A percentile compares a stretch with the other conserved stretches of the same genome.
Evolutionary conservation across 30 jellyfish, hydroid and myxozoan genomes (phyloP).

Genomic region (Hydractinia symbiolongicarpus): DNA sequence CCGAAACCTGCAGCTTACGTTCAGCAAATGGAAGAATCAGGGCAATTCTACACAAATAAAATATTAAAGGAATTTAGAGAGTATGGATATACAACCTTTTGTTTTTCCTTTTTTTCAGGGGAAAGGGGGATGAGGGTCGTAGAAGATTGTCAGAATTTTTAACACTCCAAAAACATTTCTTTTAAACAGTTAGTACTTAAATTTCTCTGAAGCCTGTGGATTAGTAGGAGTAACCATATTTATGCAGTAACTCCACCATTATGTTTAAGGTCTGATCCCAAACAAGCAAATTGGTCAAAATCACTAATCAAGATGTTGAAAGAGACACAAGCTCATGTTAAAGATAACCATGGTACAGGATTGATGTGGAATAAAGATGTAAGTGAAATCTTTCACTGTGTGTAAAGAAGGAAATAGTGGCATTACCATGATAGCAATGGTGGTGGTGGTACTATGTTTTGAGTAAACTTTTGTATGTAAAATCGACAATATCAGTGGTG

Average conservation of each 20-base stretch:
- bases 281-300: constrained; percentile 92
- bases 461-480: no score
- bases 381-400: neutral
- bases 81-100: neutral
- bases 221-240: neutral
- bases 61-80: constrained; percentile 86
- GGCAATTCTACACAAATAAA: constrained; percentile 87
- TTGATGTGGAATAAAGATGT: constrained; percentile 85
- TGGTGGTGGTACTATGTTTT: no score
- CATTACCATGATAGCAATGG: no score
- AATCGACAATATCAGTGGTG: no score
- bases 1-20: constrained; percentile 83
- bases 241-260: no score
- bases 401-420: no score
- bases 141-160: no score
- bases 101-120: neutral
- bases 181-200: no score
- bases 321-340: constrained; percentile 43
- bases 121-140: neutral
- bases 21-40: constrained; percentile 89
- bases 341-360: constrained; percentile 84
- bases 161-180: no score
- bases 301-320: constrained; percentile 52
- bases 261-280: constrained; percentile 45
- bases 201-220: no score